These are phyloP conservation scores for Idaea straminata DNA, from an alignment of 2,888 invertebrate genomes.

Conservation along the genomic window DNA sequence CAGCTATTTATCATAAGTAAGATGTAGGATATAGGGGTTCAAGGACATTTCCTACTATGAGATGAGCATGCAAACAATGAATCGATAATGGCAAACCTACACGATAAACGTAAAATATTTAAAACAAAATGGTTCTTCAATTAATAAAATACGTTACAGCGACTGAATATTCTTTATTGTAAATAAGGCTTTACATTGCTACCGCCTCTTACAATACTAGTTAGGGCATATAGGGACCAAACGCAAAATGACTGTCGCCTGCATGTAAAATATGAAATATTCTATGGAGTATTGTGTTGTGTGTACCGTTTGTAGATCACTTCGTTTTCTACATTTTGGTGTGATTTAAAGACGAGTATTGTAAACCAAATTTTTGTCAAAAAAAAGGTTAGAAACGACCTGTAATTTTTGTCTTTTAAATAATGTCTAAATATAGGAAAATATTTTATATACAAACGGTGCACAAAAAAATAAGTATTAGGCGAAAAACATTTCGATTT, in stretches of 20 bases:
- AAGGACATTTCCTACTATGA: conserved; percentile 18
- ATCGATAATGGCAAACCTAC: conserved; percentile 77
- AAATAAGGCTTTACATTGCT: conserved; percentile 73
- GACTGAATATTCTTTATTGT: conserved; percentile 76
- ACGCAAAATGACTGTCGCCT: neutral
- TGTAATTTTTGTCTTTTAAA: too few species aligned
- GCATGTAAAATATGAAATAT: too few species aligned
- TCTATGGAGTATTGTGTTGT: too few species aligned
- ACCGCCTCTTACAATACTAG: conserved; percentile 65
- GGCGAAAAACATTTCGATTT: too few species aligned
- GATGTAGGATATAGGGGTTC: conserved; percentile 14
- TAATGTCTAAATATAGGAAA: too few species aligned
- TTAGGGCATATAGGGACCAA: conserved; percentile 28
- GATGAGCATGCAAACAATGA: conserved; percentile 47
- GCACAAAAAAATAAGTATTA: too few species aligned
- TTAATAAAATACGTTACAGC: conserved; percentile 71
- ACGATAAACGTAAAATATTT: conserved; percentile 66
- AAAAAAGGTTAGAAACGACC: too few species aligned
- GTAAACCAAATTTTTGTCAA: too few species aligned
- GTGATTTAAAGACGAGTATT: too few species aligned
- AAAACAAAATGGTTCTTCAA: conserved; percentile 46
- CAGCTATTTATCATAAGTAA: neutral
- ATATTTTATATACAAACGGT: too few species aligned
- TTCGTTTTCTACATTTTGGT: too few species aligned
- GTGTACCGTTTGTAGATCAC: too few species aligned